Evolutionary conservation across 2,888 invertebrate genomes (phyloP), one percentile per base, ranked within the genome.

Genomic region (Eupithecia subumbrata): DNA sequence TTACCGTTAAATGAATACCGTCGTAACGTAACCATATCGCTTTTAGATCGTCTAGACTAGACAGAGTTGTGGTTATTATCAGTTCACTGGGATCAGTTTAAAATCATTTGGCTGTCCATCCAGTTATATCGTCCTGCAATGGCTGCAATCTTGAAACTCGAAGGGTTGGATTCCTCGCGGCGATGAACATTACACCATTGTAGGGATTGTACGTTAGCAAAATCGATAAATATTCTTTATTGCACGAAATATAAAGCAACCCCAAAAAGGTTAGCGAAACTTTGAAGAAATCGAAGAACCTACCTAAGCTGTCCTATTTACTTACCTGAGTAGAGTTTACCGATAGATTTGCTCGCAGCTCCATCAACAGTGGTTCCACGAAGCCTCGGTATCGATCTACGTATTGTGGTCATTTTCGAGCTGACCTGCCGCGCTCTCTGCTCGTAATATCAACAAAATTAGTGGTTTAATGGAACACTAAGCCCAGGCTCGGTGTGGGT

Each of bases 401-500:
- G 25, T 30, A 34, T 63, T 25, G 30, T 16, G 48, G 48, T 48
- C 48, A 48, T 18, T 48, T 45, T 48, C 52, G n/a, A n/a, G n/a
- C n/a, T n/a, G 52, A 18, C 48, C 48, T 48, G 52, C n/a, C 52
- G 52, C n/a, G 9, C n/a, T n/a, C n/a, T n/a, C n/a, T n/a, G n/a
- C n/a, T 52, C 52, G n/a, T n/a, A 0, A 18, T 52, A 8, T 52
- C 52, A 52, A n/a, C 52, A 52, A n/a, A 52, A n/a, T 52, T n/a
- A 64, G 16, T 18, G 14, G 2, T 34, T 40, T 67, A 40, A n/a
- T 40, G n/a, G 40, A 40, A 75, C 64, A 72, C 56, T 74, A 69
- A 64, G n/a, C 25, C 14, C 64, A 69, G 45, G 40, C 34, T 14
- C 73, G 43, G 40, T 80, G 75, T 76, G 74, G 73, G 75, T 76